Base-by-base conservation (phyloP, 2,797 vertebrate genomes). In the Moxostoma hubbsi region DNA sequence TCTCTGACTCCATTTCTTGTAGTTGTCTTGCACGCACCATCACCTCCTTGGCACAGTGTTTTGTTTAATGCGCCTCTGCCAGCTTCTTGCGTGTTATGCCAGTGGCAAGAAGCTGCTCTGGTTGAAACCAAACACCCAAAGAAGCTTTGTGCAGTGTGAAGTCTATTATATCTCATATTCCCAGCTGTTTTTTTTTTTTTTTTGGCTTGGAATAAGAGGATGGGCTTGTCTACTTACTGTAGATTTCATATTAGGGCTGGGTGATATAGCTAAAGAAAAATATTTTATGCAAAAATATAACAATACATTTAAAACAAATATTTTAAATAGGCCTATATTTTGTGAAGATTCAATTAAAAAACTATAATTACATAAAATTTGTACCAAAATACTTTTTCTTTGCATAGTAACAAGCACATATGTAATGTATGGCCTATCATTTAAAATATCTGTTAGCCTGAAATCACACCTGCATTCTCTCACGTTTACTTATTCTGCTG, bases 81-180 rank as follows among this genome's bases (percentile, higher is more conserved):
- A 43, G 36, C 16, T 57, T 72, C 45, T 47, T 36, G n/a, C 0
- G 6, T 36, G 36, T 36, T 36, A 36, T 36, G 36, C 36, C 36
- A 36, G 36, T 36, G 36, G 36, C 36, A 36, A 36, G 36, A 36
- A 36, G 36, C 36, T 36, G 36, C 36, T 24, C 36, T 36, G 67
- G n/a, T 45, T 53, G 58, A 78, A 78, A 63, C 57, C 36, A 78
- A 16, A 66, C 67, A 62, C 50, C 66, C 58, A 55, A 9, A 54
- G 58, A 63, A 63, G 58, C 58, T 53, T 63, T 63, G 67, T 71
- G 51, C 67, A 70, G 57, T 70, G 55, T 78, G 57, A 54, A 13
- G 55, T 67, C 46, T 51, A 49, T 16, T 68, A 61, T 59, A 45
- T 68, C 46, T 36, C 43, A 1, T 16, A 13, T 9, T n/a, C 55